Evolutionary conservation across 1,140 invertebrate genomes (phyloP).

Genomic region (Plectrocnemia conspersa): DNA sequence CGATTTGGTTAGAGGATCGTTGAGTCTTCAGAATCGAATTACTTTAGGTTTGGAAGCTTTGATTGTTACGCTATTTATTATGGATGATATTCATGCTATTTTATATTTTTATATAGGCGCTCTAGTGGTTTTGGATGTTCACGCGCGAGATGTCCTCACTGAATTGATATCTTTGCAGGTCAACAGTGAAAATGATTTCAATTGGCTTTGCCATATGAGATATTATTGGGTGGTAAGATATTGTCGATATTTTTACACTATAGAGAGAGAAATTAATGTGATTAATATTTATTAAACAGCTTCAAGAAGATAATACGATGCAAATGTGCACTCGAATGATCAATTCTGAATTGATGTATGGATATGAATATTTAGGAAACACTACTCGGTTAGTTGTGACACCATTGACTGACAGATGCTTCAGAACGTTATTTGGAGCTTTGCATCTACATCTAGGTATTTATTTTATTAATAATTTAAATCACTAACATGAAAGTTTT

Average conservation of each 20-base stretch:
- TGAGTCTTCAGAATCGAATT: constrained; percentile 83
- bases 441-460: constrained; percentile 73
- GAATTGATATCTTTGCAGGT: constrained; percentile 67
- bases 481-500: too few species aligned
- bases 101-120: constrained; percentile 60
- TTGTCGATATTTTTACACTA: constrained; percentile 13
- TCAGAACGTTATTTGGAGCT: constrained; percentile 87
- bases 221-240: constrained; percentile 88
- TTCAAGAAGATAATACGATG: constrained; percentile 42
- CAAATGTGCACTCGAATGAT: constrained; percentile 83
- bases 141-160: constrained; percentile 81
- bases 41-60: constrained; percentile 66
- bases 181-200: constrained; percentile 72
- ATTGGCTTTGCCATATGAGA: constrained; percentile 82
- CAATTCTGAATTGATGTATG: constrained; percentile 84
- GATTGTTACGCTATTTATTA: neutral
- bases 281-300: constrained; percentile 32
- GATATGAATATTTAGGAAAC: constrained; percentile 95
- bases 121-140: constrained; percentile 87
- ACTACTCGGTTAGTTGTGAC: constrained; percentile 83
- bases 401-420: constrained; percentile 88
- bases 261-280: too few species aligned
- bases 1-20: constrained; percentile 76
- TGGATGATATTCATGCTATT: neutral
- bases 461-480: constrained; percentile 8